Base-by-base conservation (phyloP, 2,888 invertebrate species). In the Odiellus spinosus region DNA sequence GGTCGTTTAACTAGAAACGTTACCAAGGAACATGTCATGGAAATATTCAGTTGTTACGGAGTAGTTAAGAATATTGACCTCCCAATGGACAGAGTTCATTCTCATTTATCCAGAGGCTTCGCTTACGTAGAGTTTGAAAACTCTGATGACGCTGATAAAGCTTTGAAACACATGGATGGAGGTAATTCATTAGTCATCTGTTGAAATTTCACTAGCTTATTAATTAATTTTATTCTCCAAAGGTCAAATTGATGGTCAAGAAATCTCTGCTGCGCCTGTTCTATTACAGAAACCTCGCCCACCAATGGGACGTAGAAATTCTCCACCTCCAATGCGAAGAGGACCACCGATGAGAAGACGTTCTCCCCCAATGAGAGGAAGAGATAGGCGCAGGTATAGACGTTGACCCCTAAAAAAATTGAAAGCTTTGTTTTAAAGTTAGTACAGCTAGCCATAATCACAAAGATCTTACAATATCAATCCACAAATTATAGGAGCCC, bases 161-260 rank as follows among this genome's bases (percentile, higher is more conserved):
- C 96, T 1, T 87, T 96, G 79, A 95, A 95, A 67, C 90, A 95
- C 63, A 96, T 98, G 96, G 95, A 98, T 69, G 96, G 95, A 63
- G 98, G 83, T 78, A 69, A 51, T 50, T 36, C 35, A n/a, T n/a
- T 2, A 35, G 14, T 14, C 14, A 14, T 35, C 14, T 14, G 12
- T 35, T 35, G 2, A 35, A 35, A 14, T n/a, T 35, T 35, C 35
- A n/a, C 35, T 3, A 14, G 14, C 12, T 4, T 35, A n/a, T 35
- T 35, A n/a, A n/a, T 14, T n/a, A 35, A 3, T 35, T 35, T 2
- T 35, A 3, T 35, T n/a, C 12, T 4, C 49, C 62, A 3, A 61
- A 80, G 80, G 90, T 46, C 91, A 93, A 70, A 84, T 95, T 61
- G 91, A 93, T 70, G 88, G 88, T 14, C 87, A 91, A 65, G 91